phyloP scores from a whole-genome alignment of 2,797 vertebrate genomes.

The Squalus acanthias region DNA sequence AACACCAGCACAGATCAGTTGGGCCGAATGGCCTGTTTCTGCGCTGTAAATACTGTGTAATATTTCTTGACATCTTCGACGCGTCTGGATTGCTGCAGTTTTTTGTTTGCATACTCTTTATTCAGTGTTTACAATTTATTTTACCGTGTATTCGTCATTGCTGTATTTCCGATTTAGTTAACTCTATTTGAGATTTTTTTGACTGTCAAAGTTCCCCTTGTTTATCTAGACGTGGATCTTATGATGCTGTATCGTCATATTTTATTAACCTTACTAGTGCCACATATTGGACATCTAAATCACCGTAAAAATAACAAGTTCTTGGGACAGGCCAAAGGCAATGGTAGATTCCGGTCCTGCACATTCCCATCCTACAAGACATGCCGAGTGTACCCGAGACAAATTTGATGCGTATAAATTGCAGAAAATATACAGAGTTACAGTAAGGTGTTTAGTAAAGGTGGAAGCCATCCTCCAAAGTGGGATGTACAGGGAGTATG shows the following conservation, averaged over 20 bases:
- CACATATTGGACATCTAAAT: neutral
- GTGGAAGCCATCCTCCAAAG: neutral
- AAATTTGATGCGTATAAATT: neutral
- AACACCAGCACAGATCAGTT: neutral
- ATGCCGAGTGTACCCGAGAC: neutral
- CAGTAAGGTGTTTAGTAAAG: neutral
- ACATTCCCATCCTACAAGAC: neutral
- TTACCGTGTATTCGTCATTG: neutral
- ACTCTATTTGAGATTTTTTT: neutral
- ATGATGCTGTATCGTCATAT: neutral
- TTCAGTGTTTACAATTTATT: neutral
- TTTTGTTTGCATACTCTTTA: neutral
- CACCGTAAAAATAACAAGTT: neutral
- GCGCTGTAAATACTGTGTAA: neutral
- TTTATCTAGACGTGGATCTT: neutral
- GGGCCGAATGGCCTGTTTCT: neutral
- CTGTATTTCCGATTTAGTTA: neutral
- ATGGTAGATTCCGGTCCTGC: neutral
- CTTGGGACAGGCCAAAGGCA: neutral
- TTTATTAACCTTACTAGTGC: no score
- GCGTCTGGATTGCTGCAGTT: neutral
- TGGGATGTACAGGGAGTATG: neutral
- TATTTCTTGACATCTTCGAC: neutral
- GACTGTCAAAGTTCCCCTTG: neutral
- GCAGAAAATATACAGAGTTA: neutral